Evolutionary conservation across 2,888 invertebrate genomes (phyloP).

Genomic region (Petrolisthes manimaculis): DNA sequence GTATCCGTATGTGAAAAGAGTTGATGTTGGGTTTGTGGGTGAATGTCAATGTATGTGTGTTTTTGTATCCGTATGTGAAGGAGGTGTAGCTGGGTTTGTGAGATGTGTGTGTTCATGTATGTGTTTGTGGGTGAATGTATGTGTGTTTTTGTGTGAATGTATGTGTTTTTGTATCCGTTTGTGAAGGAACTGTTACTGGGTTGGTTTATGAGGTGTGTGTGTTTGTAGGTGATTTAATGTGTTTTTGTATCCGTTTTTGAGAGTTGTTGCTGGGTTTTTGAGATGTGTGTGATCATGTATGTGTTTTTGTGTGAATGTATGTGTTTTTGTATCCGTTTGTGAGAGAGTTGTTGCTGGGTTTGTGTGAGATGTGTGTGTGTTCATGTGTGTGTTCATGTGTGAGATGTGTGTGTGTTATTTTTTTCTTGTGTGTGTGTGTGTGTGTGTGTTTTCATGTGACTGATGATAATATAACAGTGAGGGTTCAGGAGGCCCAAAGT

Average conservation of each 20-base stretch:
- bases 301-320: conserved; percentile 1
- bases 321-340: background rate
- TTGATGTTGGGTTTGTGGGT: background rate
- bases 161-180: background rate
- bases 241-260: background rate
- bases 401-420: background rate
- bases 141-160: background rate
- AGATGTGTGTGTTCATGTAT: background rate
- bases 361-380: background rate
- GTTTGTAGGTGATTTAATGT: background rate
- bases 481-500: no score
- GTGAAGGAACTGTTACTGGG: background rate
- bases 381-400: background rate
- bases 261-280: background rate
- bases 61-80: background rate
- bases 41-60: no score
- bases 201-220: background rate
- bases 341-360: background rate
- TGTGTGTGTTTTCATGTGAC: no score
- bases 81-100: background rate
- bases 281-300: conserved; percentile 1
- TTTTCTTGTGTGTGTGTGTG: no score
- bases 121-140: no score
- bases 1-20: no score
- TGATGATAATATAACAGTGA: no score